A percentile compares a stretch with the other conserved stretches of the same genome.
phyloP scores from a whole-genome alignment of 2,797 vertebrate genomes.

The Rhynchotus rufescens region DNA sequence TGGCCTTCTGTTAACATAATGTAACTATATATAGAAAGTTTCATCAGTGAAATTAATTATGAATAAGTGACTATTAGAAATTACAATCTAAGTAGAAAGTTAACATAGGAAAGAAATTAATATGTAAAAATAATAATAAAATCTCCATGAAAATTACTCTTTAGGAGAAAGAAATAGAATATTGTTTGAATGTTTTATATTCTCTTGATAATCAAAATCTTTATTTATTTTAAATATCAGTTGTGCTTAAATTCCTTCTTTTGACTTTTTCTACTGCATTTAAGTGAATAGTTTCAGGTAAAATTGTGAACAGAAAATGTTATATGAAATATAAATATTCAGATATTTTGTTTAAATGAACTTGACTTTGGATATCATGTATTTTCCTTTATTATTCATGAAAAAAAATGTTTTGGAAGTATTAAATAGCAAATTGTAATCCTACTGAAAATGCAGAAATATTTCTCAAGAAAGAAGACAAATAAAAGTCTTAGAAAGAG shows the following conservation, averaged over 20 bases:
- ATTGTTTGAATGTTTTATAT: neutral
- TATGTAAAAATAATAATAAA: neutral
- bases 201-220: accelerated
- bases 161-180: neutral
- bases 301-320: accelerated
- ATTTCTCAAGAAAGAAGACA: neutral
- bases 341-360: neutral
- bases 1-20: neutral
- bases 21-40: accelerated
- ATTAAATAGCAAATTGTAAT: neutral
- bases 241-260: neutral
- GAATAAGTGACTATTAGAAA: neutral
- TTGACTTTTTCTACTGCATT: neutral
- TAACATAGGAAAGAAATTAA: neutral
- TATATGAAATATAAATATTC: neutral
- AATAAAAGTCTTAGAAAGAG: neutral
- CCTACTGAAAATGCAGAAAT: neutral
- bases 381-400: neutral
- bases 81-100: neutral
- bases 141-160: accelerated
- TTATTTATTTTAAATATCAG: neutral
- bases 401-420: neutral
- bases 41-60: neutral
- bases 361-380: accelerated
- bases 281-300: neutral